Percentiles rank a stretch among this genome's conserved stretches.
Conservation (phyloP, 2,888 invertebrate species). For the Temnothorax ravouxi region DNA sequence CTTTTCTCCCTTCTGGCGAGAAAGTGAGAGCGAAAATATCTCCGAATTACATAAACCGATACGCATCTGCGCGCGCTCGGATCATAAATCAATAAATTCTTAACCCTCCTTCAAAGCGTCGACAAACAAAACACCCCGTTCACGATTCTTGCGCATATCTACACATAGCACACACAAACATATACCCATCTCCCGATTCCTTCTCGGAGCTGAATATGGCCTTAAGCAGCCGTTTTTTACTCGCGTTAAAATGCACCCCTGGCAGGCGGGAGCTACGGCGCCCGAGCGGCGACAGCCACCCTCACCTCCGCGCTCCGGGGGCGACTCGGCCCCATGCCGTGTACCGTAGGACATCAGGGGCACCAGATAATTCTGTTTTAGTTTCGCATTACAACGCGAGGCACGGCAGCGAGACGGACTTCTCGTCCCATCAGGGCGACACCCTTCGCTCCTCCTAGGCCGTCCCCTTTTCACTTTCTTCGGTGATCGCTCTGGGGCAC, state of each 20-base stretch:
- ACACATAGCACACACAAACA: slow-evolving; percentile 26
- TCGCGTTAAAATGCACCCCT: slow-evolving; percentile 79
- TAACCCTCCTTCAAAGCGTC: slow-evolving; percentile 53
- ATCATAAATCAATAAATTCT: slow-evolving; percentile 55
- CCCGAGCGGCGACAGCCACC: slow-evolving; percentile 64
- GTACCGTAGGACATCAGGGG: slow-evolving; percentile 66
- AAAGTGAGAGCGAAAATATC: slow-evolving; percentile 31
- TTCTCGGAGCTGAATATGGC: slow-evolving; percentile 49
- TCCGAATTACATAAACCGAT: slow-evolving; percentile 49
- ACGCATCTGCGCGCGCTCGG: slow-evolving; percentile 39
- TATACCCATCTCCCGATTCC: slow-evolving; percentile 8
- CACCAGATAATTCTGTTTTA: slow-evolving; percentile 84
- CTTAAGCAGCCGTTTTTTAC: slow-evolving; percentile 71
- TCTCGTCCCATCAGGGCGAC: slow-evolving; percentile 56
- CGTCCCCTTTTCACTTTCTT: slow-evolving; percentile 50
- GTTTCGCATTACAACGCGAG: slow-evolving; percentile 84
- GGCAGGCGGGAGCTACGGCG: slow-evolving; percentile 59
- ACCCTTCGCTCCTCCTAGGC: slow-evolving; percentile 15
- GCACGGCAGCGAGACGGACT: slow-evolving; percentile 72
- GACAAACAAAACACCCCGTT: slow-evolving; percentile 67
- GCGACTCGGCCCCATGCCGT: slow-evolving; percentile 49
- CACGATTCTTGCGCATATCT: slow-evolving; percentile 39
- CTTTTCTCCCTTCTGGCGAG: slow-evolving; percentile 5
- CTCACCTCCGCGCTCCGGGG: slow-evolving; percentile 53
- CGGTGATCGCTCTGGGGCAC: slow-evolving; percentile 38